Percentiles rank a stretch among this genome's conserved stretches.
Evolutionary conservation across 2,888 invertebrate species (phyloP).

Genomic region (Oscheius sp.): DNA sequence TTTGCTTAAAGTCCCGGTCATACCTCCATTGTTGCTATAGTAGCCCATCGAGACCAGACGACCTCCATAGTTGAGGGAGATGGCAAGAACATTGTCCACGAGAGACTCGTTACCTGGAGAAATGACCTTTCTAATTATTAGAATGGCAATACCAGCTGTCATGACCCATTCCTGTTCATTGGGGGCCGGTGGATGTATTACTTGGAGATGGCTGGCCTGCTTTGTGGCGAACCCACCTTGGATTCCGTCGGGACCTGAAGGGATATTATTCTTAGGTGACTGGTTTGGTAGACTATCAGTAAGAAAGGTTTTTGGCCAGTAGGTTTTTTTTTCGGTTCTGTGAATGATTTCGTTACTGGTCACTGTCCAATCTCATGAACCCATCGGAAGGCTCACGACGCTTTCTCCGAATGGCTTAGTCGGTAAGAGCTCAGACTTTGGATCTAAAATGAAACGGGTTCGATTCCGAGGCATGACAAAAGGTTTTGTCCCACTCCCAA

Average conservation of each 20-base stretch:
- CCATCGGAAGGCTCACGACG: too few species aligned
- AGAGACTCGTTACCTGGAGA: conserved; percentile 59
- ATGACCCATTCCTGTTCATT: conserved; percentile 72
- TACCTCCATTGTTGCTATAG: conserved; percentile 43
- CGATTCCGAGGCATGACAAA: too few species aligned
- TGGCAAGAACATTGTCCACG: conserved; percentile 69
- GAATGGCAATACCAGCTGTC: conserved; percentile 55
- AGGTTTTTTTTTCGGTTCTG: too few species aligned
- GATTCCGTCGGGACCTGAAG: conserved; percentile 24
- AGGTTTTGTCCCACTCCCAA: too few species aligned
- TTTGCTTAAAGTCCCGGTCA: too few species aligned
- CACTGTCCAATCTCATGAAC: too few species aligned
- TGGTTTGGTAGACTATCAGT: too few species aligned
- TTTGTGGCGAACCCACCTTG: conserved; percentile 34
- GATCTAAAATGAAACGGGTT: too few species aligned
- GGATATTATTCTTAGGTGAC: neutral
- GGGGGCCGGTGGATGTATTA: conserved; percentile 66
- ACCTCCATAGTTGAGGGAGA: conserved; percentile 65
- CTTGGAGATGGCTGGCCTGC: conserved; percentile 22
- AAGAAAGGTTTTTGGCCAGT: too few species aligned
- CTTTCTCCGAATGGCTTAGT: too few species aligned
- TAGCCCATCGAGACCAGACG: conserved; percentile 70
- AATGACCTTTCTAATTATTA: neutral
- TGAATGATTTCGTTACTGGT: too few species aligned
- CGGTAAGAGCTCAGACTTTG: too few species aligned